Evolutionary conservation across 2,797 vertebrate genomes (phyloP), one percentile per base, ranked within the genome.

Genomic region (Podargus strigoides): DNA sequence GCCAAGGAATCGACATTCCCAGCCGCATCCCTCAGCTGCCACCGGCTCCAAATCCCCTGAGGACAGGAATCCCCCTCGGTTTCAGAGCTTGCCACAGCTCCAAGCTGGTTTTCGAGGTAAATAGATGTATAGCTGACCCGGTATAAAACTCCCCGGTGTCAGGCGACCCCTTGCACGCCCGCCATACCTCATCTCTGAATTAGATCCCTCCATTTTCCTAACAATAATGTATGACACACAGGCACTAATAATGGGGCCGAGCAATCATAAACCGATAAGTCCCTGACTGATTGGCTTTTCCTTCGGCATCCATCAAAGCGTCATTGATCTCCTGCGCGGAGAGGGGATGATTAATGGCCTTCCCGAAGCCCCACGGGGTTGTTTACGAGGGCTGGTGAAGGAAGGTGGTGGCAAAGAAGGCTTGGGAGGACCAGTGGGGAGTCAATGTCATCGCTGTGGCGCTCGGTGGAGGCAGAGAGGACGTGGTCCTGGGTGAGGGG

Each of bases 201-300:
- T 69, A 88, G 77, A 86, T 94, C 53, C 95, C 91, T 85, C 89
- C 90, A 63, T 96, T 95, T 96, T 86, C 88, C 92, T 96, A 97
- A 97, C 95, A 93, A 94, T 96, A 96, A 95, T 87, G 90, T 95
- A 87, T 93, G 96, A 92, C 89, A 70, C 90, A 62, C 89, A 78
- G 81, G 69, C 89, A 85, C 96, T 96, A 95, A 96, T 98, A 96
- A 96, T 93, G 96, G 97, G 96, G 96, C 96, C 63, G 90, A 95
- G 95, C 97, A 96, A 97, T 98, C 97, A 97, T 97, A 98, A 97
- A 97, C 97, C 96, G 91, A 97, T 98, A 97, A 96, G 93, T 94
- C 94, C 63, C 84, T 97, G 97, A 98, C 94, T 95, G 96, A 98
- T 97, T 96, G 95, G 95, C 89, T 94, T 97, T 97, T 96, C 95